Conservation (phyloP, 2,797 vertebrate species). For the Chanos chanos region DNA sequence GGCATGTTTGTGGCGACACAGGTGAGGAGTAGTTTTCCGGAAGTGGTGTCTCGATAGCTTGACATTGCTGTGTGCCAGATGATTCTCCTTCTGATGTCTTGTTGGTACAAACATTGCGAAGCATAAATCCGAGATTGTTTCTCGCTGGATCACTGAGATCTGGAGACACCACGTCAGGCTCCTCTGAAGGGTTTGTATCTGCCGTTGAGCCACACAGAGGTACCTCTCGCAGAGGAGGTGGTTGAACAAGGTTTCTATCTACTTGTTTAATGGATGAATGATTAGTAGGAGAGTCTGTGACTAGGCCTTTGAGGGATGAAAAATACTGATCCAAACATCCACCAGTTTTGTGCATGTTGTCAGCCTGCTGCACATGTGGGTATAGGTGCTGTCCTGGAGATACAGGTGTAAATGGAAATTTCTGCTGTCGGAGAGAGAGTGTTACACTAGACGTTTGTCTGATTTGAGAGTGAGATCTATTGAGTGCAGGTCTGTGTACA, state of each 20-base stretch:
- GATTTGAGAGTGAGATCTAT: conserved; percentile 49
- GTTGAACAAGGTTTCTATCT: conserved; percentile 54
- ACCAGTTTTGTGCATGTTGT: conserved; percentile 67
- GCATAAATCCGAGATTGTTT: no score
- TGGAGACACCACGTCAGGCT: no score
- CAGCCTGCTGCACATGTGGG: conserved; percentile 62
- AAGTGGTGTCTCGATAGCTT: conserved; percentile 38
- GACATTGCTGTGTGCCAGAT: neutral
- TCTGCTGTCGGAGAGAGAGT: conserved; percentile 44
- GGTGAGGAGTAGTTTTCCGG: conserved; percentile 61
- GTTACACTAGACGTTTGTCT: conserved; percentile 46
- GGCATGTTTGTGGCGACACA: neutral
- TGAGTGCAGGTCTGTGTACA: conserved; percentile 66
- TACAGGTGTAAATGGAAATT: conserved; percentile 65
- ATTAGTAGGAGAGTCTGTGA: conserved; percentile 30
- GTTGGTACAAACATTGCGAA: no score
- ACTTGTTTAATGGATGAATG: conserved; percentile 62
- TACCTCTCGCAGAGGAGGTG: conserved; percentile 17
- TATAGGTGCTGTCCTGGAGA: conserved; percentile 61
- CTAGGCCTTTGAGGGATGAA: conserved; percentile 18
- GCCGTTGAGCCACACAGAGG: neutral
- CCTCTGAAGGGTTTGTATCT: no score
- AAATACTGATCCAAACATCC: conserved; percentile 69
- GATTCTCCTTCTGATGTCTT: conserved; percentile 1
- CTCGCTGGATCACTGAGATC: neutral